Percentiles rank a stretch among this genome's conserved stretches.
Conservation (phyloP, 1,140 invertebrate species). For the Probaryconus sp. region DNA sequence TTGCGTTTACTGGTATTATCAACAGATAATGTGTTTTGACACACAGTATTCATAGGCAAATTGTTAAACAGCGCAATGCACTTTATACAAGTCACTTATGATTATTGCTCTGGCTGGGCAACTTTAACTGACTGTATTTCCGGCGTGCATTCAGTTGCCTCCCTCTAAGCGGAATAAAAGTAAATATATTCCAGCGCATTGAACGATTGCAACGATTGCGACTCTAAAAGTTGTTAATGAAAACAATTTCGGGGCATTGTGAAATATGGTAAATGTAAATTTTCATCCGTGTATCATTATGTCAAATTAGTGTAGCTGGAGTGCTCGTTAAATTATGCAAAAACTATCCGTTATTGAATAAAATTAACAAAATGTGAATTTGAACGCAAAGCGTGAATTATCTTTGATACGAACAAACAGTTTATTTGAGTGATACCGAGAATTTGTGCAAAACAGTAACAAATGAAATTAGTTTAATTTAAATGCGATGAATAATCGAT, state of each 20-base stretch:
- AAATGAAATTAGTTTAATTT: slow-evolving; percentile 32
- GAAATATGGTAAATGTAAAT: slow-evolving; percentile 10
- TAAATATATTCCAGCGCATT: too few species aligned
- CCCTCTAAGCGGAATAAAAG: too few species aligned
- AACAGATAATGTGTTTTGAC: slow-evolving; percentile 6
- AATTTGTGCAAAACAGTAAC: slow-evolving; percentile 3
- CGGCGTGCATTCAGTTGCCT: too few species aligned
- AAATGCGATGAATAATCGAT: slow-evolving; percentile 19
- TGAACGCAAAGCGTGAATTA: slow-evolving; percentile 6
- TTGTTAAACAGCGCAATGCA: slow-evolving; percentile 14
- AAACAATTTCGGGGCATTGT: slow-evolving; percentile 6
- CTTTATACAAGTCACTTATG: slow-evolving; percentile 22
- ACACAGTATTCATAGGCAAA: neutral
- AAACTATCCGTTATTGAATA: slow-evolving; percentile 39
- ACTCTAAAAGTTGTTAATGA: neutral
- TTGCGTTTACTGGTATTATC: too few species aligned
- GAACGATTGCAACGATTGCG: too few species aligned
- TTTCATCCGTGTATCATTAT: slow-evolving; percentile 37
- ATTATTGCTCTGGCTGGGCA: slow-evolving; percentile 2
- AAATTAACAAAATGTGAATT: slow-evolving; percentile 31
- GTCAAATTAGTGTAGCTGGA: slow-evolving; percentile 37
- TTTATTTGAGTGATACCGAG: too few species aligned
- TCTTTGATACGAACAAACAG: slow-evolving; percentile 10
- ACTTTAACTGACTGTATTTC: too few species aligned
- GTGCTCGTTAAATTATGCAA: slow-evolving; percentile 42